Conservation (phyloP, 2,888 invertebrate species). For the Thelaira solivaga region DNA sequence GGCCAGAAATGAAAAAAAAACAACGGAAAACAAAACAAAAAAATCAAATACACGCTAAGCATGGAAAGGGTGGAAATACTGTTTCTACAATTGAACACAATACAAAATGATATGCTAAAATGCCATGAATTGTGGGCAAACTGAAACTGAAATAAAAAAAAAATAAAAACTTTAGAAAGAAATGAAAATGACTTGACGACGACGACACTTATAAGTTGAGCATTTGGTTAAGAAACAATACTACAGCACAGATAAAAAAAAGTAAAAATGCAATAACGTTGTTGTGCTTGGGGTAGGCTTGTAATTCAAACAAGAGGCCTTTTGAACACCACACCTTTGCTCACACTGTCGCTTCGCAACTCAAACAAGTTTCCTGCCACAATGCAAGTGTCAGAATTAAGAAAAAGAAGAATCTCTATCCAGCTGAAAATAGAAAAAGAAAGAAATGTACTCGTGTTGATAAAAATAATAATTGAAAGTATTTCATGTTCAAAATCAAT, state of each 20-base stretch:
- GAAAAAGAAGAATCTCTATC: slow-evolving; percentile 45
- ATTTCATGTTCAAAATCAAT: slow-evolving; percentile 45
- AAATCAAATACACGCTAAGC: not conserved
- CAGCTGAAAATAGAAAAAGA: not conserved
- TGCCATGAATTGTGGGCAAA: slow-evolving; percentile 33
- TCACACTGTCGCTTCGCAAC: not conserved
- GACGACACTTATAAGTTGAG: slow-evolving; percentile 60
- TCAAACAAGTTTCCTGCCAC: slow-evolving; percentile 21
- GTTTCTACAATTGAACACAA: slow-evolving; percentile 49
- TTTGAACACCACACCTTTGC: slow-evolving; percentile 26
- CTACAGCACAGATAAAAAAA: not conserved
- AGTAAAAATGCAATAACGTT: slow-evolving; percentile 31
- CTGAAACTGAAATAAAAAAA: not conserved
- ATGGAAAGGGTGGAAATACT: slow-evolving; percentile 20
- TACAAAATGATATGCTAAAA: slow-evolving; percentile 46
- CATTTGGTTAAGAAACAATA: slow-evolving; percentile 46
- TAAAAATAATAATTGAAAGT: slow-evolving; percentile 54
- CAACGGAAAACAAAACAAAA: not conserved
- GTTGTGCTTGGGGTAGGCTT: slow-evolving; percentile 25
- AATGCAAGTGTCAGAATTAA: slow-evolving; percentile 57
- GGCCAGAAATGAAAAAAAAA: slow-evolving; percentile 23
- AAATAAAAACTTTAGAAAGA: slow-evolving; percentile 20
- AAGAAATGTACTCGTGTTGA: slow-evolving; percentile 1
- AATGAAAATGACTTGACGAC: slow-evolving; percentile 56
- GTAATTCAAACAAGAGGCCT: slow-evolving; percentile 1